These are phyloP conservation scores for Urocitellus parryii DNA, from an alignment of 2,113 vertebrate species.

Conservation along the genomic window DNA sequence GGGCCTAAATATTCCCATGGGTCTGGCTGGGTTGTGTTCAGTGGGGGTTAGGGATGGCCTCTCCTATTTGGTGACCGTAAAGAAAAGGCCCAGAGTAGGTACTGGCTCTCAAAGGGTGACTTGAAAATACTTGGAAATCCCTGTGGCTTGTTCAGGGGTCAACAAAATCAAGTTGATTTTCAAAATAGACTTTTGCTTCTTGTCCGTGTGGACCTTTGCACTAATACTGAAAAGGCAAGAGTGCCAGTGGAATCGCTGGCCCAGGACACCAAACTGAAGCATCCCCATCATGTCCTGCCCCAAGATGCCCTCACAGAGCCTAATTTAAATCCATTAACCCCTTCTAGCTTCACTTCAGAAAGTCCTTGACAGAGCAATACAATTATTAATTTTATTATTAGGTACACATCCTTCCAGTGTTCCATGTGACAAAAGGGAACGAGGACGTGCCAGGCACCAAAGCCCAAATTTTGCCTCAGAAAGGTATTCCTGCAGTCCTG, in stretches of 20 bases:
- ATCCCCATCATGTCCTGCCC: neutral
- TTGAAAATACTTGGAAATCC: neutral
- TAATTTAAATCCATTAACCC: neutral
- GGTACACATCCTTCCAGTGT: neutral
- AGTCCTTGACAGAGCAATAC: neutral
- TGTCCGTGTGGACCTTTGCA: neutral
- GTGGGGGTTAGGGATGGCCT: too few species aligned
- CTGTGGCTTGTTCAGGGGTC: neutral
- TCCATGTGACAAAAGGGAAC: neutral
- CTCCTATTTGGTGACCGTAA: neutral
- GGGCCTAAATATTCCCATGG: neutral
- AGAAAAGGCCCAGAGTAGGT: neutral
- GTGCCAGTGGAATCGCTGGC: too few species aligned
- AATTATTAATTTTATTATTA: neutral
- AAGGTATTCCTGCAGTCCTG: neutral
- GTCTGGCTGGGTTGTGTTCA: neutral
- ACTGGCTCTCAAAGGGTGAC: neutral
- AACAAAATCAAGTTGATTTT: neutral
- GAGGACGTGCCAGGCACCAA: too few species aligned
- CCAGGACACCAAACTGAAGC: neutral
- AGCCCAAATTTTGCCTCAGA: accelerated
- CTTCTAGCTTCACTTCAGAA: neutral
- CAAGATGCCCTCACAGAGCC: too few species aligned
- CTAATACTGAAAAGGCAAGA: neutral
- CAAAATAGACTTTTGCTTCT: neutral